phyloP scores from a whole-genome alignment of 64 coral and sea anemone genomes.

The Montipora sp. region DNA sequence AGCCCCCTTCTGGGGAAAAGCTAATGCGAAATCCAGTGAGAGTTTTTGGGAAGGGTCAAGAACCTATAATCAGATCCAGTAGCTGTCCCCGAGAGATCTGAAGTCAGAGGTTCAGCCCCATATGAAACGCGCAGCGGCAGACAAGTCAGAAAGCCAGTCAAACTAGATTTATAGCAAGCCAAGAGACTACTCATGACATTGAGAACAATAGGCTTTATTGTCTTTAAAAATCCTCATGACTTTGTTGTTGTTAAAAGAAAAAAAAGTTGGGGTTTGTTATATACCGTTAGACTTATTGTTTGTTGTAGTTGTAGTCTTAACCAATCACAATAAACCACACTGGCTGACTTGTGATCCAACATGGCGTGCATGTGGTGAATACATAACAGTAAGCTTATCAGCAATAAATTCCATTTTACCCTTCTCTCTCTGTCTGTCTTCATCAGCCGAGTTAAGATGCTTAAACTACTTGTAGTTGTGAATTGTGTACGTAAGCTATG shows the following conservation, averaged over 20 bases:
- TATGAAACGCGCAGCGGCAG: not conserved
- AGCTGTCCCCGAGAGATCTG: not conserved
- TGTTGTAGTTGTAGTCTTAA: no score
- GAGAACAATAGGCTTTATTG: not conserved
- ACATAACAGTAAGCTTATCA: no score
- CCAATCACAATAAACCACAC: no score
- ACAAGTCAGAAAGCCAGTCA: not conserved
- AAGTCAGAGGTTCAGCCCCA: not conserved
- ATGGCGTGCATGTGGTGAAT: no score
- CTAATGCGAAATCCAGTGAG: not conserved
- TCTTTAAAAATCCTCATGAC: not conserved
- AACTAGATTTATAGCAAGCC: not conserved
- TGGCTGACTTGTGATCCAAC: no score
- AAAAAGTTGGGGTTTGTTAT: no score
- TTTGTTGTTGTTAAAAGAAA: not conserved
- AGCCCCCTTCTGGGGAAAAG: not conserved
- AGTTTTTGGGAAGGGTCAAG: not conserved
- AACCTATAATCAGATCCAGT: not conserved
- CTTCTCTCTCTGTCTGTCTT: no score
- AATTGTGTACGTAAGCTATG: no score
- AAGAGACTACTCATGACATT: slow-evolving; percentile 1
- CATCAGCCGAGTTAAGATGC: no score
- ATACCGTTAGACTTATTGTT: no score
- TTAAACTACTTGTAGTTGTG: no score
- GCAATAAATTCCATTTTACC: no score